Percentiles rank a stretch among this genome's conserved stretches.
phyloP scores from a whole-genome alignment of 2,888 invertebrate genomes.

The Hypercompe scribonia region DNA sequence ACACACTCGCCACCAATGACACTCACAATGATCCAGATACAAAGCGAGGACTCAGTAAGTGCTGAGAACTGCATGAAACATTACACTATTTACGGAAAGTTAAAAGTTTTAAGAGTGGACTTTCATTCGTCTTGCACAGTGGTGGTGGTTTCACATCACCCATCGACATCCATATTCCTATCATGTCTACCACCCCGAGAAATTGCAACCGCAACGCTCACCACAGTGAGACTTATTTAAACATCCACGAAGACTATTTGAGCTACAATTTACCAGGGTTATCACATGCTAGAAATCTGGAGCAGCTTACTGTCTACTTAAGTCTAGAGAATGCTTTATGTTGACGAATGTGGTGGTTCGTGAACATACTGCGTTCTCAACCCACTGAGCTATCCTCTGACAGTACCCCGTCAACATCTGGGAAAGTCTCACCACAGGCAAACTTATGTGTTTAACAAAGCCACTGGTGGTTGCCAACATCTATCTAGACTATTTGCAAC shows the following conservation, averaged over 20 bases:
- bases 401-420: slow-evolving; percentile 60
- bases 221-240: slow-evolving; percentile 26
- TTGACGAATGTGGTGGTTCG: slow-evolving; percentile 66
- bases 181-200: slow-evolving; percentile 70
- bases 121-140: slow-evolving; percentile 44
- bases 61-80: neutral
- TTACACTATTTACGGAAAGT: neutral
- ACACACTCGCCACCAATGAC: neutral
- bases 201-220: slow-evolving; percentile 66
- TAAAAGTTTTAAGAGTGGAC: neutral
- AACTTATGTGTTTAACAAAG: slow-evolving; percentile 36
- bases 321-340: slow-evolving; percentile 83
- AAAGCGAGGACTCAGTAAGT: neutral
- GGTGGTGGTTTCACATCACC: slow-evolving; percentile 70
- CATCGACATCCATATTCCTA: slow-evolving; percentile 72
- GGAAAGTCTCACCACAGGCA: slow-evolving; percentile 57
- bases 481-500: slow-evolving; percentile 53
- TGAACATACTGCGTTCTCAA: slow-evolving; percentile 80
- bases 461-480: slow-evolving; percentile 64
- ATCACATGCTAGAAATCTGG: slow-evolving; percentile 71
- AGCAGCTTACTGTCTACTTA: slow-evolving; percentile 75
- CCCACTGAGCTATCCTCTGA: slow-evolving; percentile 70
- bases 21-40: neutral
- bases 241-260: slow-evolving; percentile 24
- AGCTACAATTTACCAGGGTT: slow-evolving; percentile 73